A percentile compares a stretch with the other conserved stretches of the same genome.
phyloP scores from a whole-genome alignment of 2,888 invertebrate species.

The Eurytoma californica region DNA sequence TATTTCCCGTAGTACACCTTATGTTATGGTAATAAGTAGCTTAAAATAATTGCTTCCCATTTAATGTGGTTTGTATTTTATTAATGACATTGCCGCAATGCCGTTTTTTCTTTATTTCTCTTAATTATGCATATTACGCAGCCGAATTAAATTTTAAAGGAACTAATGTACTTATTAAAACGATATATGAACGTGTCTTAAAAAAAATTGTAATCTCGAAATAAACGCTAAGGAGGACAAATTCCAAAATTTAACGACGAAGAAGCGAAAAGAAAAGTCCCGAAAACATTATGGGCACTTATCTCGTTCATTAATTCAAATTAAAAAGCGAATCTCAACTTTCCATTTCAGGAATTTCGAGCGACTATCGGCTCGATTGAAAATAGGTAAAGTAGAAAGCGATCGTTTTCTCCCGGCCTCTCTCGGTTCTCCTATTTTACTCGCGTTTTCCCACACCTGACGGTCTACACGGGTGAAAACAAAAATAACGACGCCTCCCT shows the following conservation, averaged over 20 bases:
- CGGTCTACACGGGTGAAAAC: background rate
- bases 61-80: no score
- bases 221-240: no score
- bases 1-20: background rate
- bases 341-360: conserved; percentile 13
- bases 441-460: background rate
- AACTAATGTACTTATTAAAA: conserved; percentile 17
- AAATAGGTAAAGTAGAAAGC: conserved; percentile 31
- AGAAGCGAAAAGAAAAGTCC: no score
- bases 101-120: no score
- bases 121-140: no score
- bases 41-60: background rate
- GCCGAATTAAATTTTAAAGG: background rate
- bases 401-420: background rate
- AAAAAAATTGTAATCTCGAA: background rate
- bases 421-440: background rate
- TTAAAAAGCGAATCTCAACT: background rate
- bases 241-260: no score
- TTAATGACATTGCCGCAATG: no score
- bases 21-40: no score
- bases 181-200: no score
- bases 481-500: background rate
- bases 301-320: conserved; percentile 24
- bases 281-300: no score
- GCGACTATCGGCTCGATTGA: background rate